phyloP scores from a whole-genome alignment of 2,113 vertebrate species.

The Lagopus leucura region DNA sequence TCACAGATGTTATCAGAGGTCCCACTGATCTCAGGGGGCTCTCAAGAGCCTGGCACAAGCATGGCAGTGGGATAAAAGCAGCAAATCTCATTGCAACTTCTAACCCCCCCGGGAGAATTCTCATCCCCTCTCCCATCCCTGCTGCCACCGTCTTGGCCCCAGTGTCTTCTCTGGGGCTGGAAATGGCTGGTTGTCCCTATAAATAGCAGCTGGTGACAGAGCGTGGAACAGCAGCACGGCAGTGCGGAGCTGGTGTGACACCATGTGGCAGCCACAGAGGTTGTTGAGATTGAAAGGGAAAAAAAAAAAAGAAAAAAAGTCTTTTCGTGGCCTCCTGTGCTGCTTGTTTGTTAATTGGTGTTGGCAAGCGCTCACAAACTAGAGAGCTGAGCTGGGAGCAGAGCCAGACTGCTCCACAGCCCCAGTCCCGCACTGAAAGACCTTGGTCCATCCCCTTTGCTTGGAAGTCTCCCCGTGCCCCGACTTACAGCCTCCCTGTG shows the following conservation, averaged over 20 bases:
- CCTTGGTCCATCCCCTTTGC: background rate
- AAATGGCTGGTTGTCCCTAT: fast-evolving
- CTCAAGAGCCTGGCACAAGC: fast-evolving
- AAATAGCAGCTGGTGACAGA: background rate
- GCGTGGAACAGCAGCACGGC: background rate
- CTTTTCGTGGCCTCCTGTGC: background rate
- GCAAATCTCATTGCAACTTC: background rate
- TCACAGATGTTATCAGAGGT: fast-evolving
- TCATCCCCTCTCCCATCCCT: background rate
- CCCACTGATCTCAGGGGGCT: fast-evolving
- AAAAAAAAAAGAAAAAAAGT: background rate
- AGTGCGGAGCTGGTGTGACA: slow-evolving; percentile 37
- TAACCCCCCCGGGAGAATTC: fast-evolving
- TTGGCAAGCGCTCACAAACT: background rate
- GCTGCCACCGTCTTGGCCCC: fast-evolving
- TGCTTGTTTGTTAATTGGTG: slow-evolving; percentile 5
- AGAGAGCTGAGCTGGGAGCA: background rate
- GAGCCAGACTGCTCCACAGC: background rate
- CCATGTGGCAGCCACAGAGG: slow-evolving; percentile 20
- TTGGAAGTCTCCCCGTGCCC: slow-evolving; percentile 2
- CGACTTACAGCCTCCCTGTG: slow-evolving; percentile 2
- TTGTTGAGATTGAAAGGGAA: background rate
- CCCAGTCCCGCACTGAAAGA: background rate
- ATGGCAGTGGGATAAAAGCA: background rate
- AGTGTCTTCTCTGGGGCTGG: background rate